Percentiles rank a stretch among this genome's conserved stretches.
phyloP scores from a whole-genome alignment of 2,888 invertebrate genomes.

The Coenonympha glycerion region DNA sequence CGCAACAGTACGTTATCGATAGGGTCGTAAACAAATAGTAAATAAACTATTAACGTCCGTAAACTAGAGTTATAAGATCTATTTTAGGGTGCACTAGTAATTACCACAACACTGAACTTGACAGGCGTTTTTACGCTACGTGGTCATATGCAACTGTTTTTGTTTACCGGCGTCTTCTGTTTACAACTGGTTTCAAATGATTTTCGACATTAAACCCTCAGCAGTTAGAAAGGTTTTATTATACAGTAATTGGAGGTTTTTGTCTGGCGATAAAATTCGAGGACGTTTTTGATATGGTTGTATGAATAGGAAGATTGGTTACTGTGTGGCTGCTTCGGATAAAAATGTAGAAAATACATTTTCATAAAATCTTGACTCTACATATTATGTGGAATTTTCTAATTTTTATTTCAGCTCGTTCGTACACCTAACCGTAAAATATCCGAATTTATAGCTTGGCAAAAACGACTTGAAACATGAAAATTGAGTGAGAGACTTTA shows the following conservation, averaged over 20 bases:
- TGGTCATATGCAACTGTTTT: constrained; percentile 29
- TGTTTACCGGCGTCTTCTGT: constrained; percentile 26
- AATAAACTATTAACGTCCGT: constrained; percentile 5
- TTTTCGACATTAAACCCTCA: constrained; percentile 4
- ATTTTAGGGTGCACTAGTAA: constrained; percentile 8
- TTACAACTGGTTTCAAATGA: not conserved
- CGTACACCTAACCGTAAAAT: too few relatives aligned
- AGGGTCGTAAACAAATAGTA: constrained; percentile 6
- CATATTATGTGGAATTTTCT: too few relatives aligned
- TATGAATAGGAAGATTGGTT: constrained; percentile 20
- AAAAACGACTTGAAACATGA: too few relatives aligned
- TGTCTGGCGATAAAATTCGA: constrained; percentile 26
- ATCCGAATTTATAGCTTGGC: too few relatives aligned
- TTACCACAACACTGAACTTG: not conserved
- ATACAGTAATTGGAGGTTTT: constrained; percentile 7
- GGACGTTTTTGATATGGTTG: constrained; percentile 33
- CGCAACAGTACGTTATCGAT: constrained; percentile 10
- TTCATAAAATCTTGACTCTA: too few relatives aligned
- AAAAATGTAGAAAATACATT: not conserved
- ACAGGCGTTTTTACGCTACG: constrained; percentile 5
- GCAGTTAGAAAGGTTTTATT: constrained; percentile 1
- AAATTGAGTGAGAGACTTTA: too few relatives aligned
- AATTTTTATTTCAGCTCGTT: too few relatives aligned
- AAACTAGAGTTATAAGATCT: not conserved
- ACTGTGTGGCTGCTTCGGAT: not conserved